Evolutionary conservation across 2,797 vertebrate species (phyloP).

Genomic region (Danio choprae): DNA sequence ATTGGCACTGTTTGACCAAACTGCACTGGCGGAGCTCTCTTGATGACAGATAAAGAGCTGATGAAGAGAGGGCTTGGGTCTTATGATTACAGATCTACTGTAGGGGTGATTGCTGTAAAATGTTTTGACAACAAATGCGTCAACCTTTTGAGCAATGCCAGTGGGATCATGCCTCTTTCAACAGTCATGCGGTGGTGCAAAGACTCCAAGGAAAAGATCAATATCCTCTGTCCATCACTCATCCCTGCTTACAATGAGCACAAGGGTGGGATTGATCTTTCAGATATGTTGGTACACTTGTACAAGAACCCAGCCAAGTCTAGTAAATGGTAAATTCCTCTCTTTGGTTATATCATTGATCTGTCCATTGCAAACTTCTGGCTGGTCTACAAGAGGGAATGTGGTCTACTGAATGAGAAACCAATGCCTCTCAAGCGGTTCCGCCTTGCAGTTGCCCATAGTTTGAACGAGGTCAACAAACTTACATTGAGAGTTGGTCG

Average conservation of each 20-base stretch:
- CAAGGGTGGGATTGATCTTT: slow-evolving; percentile 59
- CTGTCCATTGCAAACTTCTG: slow-evolving; percentile 57
- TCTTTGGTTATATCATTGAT: slow-evolving; percentile 41
- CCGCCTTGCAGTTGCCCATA: slow-evolving; percentile 42
- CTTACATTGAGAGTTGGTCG: slow-evolving; percentile 26
- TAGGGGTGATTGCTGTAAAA: slow-evolving; percentile 52
- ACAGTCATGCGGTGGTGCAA: slow-evolving; percentile 50
- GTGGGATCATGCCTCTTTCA: slow-evolving; percentile 50
- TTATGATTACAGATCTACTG: slow-evolving; percentile 49
- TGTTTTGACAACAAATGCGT: slow-evolving; percentile 54
- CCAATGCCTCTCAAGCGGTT: slow-evolving; percentile 44
- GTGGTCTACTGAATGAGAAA: slow-evolving; percentile 42
- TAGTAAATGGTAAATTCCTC: slow-evolving; percentile 48
- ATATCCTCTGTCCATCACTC: slow-evolving; percentile 53
- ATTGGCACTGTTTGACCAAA: slow-evolving; percentile 46
- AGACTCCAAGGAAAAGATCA: slow-evolving; percentile 17
- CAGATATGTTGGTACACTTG: slow-evolving; percentile 58
- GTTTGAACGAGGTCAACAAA: slow-evolving; percentile 49
- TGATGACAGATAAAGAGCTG: slow-evolving; percentile 44
- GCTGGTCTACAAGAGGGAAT: slow-evolving; percentile 47
- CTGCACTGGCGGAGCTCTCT: slow-evolving; percentile 10
- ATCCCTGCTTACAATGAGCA: slow-evolving; percentile 60
- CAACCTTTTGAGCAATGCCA: slow-evolving; percentile 52
- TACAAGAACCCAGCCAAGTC: slow-evolving; percentile 62
- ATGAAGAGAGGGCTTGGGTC: slow-evolving; percentile 46